Base-by-base conservation (phyloP, 2,797 vertebrate genomes). In the Buceros bicornis region DNA sequence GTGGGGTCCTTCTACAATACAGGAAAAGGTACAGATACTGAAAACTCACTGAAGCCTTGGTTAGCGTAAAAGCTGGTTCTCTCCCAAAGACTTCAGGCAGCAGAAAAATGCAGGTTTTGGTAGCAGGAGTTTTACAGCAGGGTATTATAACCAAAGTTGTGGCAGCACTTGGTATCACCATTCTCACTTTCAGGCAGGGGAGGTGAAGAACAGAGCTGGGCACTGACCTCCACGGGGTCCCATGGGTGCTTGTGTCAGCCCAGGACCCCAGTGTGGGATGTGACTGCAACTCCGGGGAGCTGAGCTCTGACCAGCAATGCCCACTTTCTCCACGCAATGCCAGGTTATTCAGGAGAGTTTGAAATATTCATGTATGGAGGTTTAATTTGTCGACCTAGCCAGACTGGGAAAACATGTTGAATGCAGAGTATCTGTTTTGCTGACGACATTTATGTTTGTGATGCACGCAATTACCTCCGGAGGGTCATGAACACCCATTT, bases 381-480 rank as follows among this genome's bases (percentile, higher is more conserved):
- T 74, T 1, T 82, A 29, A 82, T 79, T 50, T 87, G 47, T 40
- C 56, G 90, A 22, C 51, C 62, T 22, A 70, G 62, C 24, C 58
- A 65, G 65, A 26, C 53, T 31, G 72, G 16, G 24, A 45, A 82
- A 90, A 74, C 48, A 74, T 2, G 2, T 54, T 65, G 47, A 8
- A 54, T 24, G 61, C 79, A 65, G 43, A 65, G 40, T 58, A 83
- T 40, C 65, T 74, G 47, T 43, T 85, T 66, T 0, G 0, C 48
- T 72, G 57, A 74, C 0, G 3, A 65, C 1, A 10, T n/a, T 65
- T 72, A 69, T 0, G 0, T 50, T 64, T 0, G 0, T 8, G 50
- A 76, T 29, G 74, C 28, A n/a, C 0, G 0, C 77, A 50, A 43
- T 73, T 62, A 86, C 24, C 73, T 47, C 29, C 0, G 0, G 50